Evolutionary conservation across 1,140 invertebrate species (phyloP), one percentile per base, ranked within the genome.

Genomic region (Sminthurinus signatus): DNA sequence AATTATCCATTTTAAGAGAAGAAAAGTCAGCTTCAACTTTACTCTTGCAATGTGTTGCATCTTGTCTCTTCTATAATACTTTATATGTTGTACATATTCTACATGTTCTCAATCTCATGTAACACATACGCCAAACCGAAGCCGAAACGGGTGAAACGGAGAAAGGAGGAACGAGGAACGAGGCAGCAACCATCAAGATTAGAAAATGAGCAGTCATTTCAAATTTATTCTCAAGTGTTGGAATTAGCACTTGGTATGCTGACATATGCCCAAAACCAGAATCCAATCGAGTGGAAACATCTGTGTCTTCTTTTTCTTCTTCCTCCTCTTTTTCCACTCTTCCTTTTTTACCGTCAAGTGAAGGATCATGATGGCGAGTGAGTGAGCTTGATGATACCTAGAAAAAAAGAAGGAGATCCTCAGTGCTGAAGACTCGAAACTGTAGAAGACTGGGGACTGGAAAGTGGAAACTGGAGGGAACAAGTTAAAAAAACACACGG

Each of bases 181-280:
- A n/a, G n/a, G n/a, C n/a, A n/a, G n/a, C n/a, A n/a, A n/a, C n/a
- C n/a, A n/a, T n/a, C n/a, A 29, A 56, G 59, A 59, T 67, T 67
- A 62, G 65, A 67, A n/a, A 67, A 67, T 67, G 65, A 67, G 65
- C 54, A 62, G 65, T 67, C 64, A 66, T 36, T 66, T 66, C 59
- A 66, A 66, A 66, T 66, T 66, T 66, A 66, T 66, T 66, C 64
- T 48, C 58, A 44, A 58, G 51, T 61, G 58, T 56, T 56, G 64
- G 61, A 66, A 66, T 66, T 66, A 66, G 59, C 64, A 66, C 58
- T 62, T 55, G 59, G 58, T 66, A 60, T 66, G 52, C 64, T 66
- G 64, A 66, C 64, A 66, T n/a, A n/a, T 44, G 59, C 58, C 42
- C 39, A 36, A 39, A 48, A 64, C 29, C 42, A 62, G 64, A 61